A percentile compares a stretch with the other conserved stretches of the same genome.
These are phyloP conservation scores for Chelon labrosus DNA, from an alignment of 2,797 vertebrate species.

Conservation along the genomic window DNA sequence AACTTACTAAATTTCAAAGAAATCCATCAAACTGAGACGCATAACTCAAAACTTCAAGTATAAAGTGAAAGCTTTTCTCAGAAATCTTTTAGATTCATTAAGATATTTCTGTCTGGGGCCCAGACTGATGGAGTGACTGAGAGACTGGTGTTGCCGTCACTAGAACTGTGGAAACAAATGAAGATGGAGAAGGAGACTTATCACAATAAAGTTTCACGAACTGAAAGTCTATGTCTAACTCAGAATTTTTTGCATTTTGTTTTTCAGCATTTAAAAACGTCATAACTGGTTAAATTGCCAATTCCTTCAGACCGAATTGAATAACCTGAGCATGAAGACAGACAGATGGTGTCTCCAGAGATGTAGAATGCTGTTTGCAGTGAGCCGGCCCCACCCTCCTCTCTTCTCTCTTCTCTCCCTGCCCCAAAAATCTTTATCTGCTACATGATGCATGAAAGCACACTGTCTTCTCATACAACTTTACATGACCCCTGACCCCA, in stretches of 20 bases:
- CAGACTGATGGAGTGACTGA: neutral
- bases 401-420: constrained; percentile 41
- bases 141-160: neutral
- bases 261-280: no score
- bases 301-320: no score
- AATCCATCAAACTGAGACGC: no score
- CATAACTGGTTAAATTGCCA: no score
- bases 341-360: constrained; percentile 45
- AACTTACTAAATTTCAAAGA: no score
- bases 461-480: constrained; percentile 93
- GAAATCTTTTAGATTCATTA: no score
- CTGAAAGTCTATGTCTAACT: no score
- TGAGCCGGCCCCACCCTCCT: constrained; percentile 39
- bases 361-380: constrained; percentile 37
- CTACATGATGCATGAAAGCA: constrained; percentile 98
- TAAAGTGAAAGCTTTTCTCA: no score
- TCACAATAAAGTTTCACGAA: no score
- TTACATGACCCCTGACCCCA: constrained; percentile 89
- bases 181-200: no score
- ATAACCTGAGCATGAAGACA: constrained; percentile 38
- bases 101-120: no score
- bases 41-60: no score
- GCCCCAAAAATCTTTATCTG: constrained; percentile 91
- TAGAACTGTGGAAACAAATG: neutral
- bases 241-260: neutral